phyloP scores from a whole-genome alignment of 2,113 vertebrate genomes.

The Anseranas semipalmata region DNA sequence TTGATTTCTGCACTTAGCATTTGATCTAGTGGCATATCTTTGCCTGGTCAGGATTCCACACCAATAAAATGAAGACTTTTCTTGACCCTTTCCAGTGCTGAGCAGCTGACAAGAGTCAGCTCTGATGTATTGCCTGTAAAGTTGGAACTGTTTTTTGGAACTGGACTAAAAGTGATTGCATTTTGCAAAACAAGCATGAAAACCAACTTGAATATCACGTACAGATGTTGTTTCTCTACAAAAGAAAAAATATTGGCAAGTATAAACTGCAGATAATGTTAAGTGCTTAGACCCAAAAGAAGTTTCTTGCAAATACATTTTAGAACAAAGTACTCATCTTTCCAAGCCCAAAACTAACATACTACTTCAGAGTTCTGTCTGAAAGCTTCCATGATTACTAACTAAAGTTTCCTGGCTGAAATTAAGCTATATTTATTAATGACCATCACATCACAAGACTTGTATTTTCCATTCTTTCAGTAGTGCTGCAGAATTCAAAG shows the following conservation, averaged over 20 bases:
- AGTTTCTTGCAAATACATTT: neutral
- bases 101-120: neutral
- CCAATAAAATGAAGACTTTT: neutral
- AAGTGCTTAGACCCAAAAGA: neutral
- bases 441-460: neutral
- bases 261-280: neutral
- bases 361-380: neutral
- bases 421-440: neutral
- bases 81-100: neutral
- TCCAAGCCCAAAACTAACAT: neutral
- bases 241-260: neutral
- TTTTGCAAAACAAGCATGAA: slow-evolving; percentile 22
- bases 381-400: neutral
- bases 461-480: neutral
- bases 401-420: neutral
- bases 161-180: neutral
- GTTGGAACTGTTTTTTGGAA: neutral
- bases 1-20: neutral
- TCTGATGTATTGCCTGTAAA: neutral
- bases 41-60: neutral
- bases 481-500: neutral
- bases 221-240: slow-evolving; percentile 37
- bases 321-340: neutral
- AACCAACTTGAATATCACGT: neutral
- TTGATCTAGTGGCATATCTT: neutral